These are phyloP conservation scores for Azorinus chamasolen DNA, from an alignment of 2,888 invertebrate genomes.

Conservation along the genomic window DNA sequence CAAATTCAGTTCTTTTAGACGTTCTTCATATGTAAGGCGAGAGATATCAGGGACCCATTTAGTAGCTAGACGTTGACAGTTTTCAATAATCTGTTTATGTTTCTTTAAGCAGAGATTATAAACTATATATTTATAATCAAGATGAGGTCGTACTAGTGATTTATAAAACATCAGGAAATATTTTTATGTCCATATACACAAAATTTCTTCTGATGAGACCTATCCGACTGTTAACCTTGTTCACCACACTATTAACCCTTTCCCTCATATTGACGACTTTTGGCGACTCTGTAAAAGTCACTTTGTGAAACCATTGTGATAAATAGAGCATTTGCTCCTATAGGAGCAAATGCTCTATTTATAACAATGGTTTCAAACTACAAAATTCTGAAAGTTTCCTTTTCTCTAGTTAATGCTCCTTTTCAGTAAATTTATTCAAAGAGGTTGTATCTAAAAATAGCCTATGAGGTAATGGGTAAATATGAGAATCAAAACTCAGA, in stretches of 20 bases:
- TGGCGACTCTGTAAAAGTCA: too few species aligned
- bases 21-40: slow-evolving; percentile 15
- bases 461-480: too few species aligned
- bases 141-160: slow-evolving; percentile 11
- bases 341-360: too few species aligned
- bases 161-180: slow-evolving; percentile 32
- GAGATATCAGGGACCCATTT: slow-evolving; percentile 21
- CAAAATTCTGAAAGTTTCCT: too few species aligned
- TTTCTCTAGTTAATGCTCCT: too few species aligned
- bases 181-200: slow-evolving; percentile 10
- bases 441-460: too few species aligned
- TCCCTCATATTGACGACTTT: too few species aligned
- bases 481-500: slow-evolving; percentile 23
- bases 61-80: slow-evolving; percentile 9
- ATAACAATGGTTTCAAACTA: too few species aligned
- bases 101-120: slow-evolving; percentile 17
- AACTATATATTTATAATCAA: slow-evolving; percentile 27
- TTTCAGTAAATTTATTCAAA: too few species aligned
- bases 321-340: too few species aligned
- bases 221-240: slow-evolving; percentile 19
- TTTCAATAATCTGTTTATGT: slow-evolving; percentile 18
- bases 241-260: too few species aligned
- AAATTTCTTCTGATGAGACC: slow-evolving; percentile 19
- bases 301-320: too few species aligned
- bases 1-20: slow-evolving; percentile 12